Evolutionary conservation across 2,888 invertebrate species (phyloP).

Genomic region (Troides helena): DNA sequence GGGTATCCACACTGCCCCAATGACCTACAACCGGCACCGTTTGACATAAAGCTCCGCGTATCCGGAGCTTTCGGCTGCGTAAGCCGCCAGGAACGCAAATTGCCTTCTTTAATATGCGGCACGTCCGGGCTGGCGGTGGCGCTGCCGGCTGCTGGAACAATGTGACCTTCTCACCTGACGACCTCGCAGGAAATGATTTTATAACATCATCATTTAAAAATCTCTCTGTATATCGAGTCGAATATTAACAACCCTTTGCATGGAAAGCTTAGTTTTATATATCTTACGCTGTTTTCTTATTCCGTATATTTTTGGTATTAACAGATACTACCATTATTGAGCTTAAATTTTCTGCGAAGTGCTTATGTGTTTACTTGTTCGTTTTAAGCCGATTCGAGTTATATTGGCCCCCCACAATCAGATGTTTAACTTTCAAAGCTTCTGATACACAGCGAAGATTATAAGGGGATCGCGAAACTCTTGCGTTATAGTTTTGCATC

Average conservation of each 20-base stretch:
- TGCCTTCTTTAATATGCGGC: constrained; percentile 44
- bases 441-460: constrained; percentile 19
- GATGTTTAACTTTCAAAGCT: constrained; percentile 11
- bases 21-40: constrained; percentile 28
- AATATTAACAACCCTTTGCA: too few relatives aligned
- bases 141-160: constrained; percentile 30
- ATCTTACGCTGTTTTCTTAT: too few relatives aligned
- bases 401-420: constrained; percentile 9
- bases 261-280: too few relatives aligned
- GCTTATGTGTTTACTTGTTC: background rate
- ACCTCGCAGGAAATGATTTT: background rate
- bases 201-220: too few relatives aligned
- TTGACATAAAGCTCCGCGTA: constrained; percentile 36
- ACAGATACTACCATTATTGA: too few relatives aligned
- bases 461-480: constrained; percentile 18
- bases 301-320: too few relatives aligned
- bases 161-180: constrained; percentile 29
- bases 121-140: constrained; percentile 32
- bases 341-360: too few relatives aligned
- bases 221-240: too few relatives aligned
- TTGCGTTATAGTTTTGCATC: constrained; percentile 22
- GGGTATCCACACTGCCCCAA: too few relatives aligned
- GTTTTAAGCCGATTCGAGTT: background rate
- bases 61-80: constrained; percentile 30
- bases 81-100: constrained; percentile 38